Evolutionary conservation across 2,113 vertebrate genomes (phyloP).

Genomic region (Cricetomys ansorgei): DNA sequence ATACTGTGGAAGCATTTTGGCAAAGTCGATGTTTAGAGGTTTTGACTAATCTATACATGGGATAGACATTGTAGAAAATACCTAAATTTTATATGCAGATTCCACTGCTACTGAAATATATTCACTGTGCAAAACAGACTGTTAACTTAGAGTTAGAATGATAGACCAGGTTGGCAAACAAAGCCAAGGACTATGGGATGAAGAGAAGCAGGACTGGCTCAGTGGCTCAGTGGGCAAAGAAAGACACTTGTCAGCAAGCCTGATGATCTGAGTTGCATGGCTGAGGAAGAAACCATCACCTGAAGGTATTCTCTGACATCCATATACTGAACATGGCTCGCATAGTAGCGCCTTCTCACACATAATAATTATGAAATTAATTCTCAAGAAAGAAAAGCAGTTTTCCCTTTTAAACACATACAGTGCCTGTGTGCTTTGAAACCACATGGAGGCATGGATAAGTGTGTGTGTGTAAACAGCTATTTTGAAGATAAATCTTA

Average conservation of each 20-base stretch:
- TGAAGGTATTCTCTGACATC: background rate
- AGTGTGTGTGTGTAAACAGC: background rate
- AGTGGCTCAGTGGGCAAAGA: too few species aligned
- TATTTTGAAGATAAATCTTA: slow-evolving; percentile 23
- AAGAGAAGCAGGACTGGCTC: background rate
- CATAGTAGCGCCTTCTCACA: background rate
- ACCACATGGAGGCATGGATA: background rate
- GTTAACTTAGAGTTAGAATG: background rate
- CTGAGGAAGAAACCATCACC: background rate
- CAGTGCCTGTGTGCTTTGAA: background rate
- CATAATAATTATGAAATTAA: background rate
- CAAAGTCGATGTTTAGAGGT: background rate
- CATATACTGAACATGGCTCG: background rate
- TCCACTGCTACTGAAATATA: background rate
- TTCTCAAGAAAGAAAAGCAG: background rate
- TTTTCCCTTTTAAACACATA: slow-evolving; percentile 11
- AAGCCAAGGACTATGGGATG: background rate
- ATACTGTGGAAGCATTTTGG: background rate
- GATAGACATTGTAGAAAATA: background rate
- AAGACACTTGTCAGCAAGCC: background rate
- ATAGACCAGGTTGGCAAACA: background rate
- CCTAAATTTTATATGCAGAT: background rate
- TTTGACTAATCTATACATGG: background rate
- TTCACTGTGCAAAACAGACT: background rate
- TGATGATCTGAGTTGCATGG: background rate